These are phyloP conservation scores for Carduelis carduelis DNA, from an alignment of 2,797 vertebrate genomes.

Conservation along the genomic window DNA sequence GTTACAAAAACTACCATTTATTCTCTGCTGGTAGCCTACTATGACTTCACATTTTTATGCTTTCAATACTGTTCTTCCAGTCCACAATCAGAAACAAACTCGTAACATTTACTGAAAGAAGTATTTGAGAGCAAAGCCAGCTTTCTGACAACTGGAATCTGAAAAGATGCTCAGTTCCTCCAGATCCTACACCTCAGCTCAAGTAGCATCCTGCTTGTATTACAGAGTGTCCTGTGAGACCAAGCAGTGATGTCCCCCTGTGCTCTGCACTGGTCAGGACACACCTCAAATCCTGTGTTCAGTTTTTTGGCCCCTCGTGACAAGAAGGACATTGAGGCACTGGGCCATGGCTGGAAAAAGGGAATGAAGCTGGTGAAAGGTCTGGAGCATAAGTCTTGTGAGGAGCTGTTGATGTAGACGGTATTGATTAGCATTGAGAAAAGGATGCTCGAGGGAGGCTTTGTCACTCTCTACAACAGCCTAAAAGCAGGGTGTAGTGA, in stretches of 20 bases:
- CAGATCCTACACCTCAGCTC: neutral
- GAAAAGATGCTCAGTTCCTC: neutral
- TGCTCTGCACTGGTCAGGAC: fast-evolving
- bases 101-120: neutral
- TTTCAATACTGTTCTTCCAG: neutral
- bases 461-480: neutral
- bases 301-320: neutral
- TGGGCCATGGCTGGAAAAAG: neutral
- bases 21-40: neutral
- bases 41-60: neutral
- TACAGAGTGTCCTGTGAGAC: neutral
- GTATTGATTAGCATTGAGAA: neutral
- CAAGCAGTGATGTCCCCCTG: neutral
- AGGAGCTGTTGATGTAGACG: neutral
- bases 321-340: neutral
- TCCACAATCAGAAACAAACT: neutral
- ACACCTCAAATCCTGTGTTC: neutral
- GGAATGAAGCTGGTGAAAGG: neutral
- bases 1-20: neutral
- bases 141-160: neutral
- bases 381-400: neutral
- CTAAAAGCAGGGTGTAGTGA: neutral
- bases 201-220: neutral
- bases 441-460: neutral
- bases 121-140: neutral